Base-by-base conservation (phyloP, 1,140 invertebrate genomes). In the Zaprionus ghesquierei region DNA sequence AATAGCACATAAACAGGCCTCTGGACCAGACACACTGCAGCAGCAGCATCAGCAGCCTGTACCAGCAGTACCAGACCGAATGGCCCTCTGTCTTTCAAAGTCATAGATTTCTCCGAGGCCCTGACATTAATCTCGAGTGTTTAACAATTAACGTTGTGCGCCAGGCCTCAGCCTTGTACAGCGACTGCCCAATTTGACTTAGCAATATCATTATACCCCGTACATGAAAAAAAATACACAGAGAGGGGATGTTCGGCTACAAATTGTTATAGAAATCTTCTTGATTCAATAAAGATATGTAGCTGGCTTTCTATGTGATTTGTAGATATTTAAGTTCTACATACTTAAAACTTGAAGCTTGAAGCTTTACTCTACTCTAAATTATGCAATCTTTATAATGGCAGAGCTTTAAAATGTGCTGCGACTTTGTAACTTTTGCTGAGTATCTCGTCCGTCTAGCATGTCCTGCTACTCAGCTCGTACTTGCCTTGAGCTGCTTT, bases 121-220 rank as follows among this genome's bases (percentile, higher is more conserved):
- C 23, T 33, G 66, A 66, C 82, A 81, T 87, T 79, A 86, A 86
- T 86, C 78, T 81, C 68, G 77, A 82, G 78, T 81, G 75, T 73
- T 82, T 63, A 86, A 70, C 81, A 86, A 86, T 86, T 86, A 86
- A 87, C 71, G 33, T 69, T 66, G 61, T 55, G 62, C n/a, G n/a
- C n/a, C n/a, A n/a, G n/a, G n/a, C n/a, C n/a, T n/a, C n/a, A n/a
- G n/a, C n/a, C n/a, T n/a, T n/a, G n/a, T n/a, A n/a, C 64, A 62
- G 27, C 20, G 18, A 15, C 33, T 31, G 44, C 41, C 33, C 50
- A 58, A 68, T 53, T 68, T 59, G 54, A 55, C 69, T 66, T 60
- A 27, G 29, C 25, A 53, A 73, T 50, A 74, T 44, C 75, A 71
- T 73, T 25, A 63, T 53, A 50, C 46, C 23, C 27, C 27, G 13